Base-by-base conservation (phyloP, 2,113 vertebrate genomes). In the Embiotoca jacksoni region DNA sequence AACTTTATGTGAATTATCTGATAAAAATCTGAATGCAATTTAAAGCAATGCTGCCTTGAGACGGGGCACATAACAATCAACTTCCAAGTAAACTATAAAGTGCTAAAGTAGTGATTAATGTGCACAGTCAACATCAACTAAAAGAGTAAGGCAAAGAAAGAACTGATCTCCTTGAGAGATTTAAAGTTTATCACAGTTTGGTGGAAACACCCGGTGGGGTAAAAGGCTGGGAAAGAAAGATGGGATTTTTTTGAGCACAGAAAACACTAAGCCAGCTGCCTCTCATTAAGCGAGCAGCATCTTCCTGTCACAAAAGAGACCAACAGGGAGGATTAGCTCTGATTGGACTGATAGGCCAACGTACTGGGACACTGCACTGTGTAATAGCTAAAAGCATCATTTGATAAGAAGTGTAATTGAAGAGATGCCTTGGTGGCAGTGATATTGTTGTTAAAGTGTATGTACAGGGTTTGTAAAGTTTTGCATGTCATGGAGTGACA, bases 281-380 rank as follows among this genome's bases (percentile, higher is more conserved):
- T 95, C 92, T 94, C 93, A 94, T 95, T 95, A 95, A 87, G 69
- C 79, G 83, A 87, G 88, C 91, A 93, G 90, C 92, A 92, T 95
- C 92, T 91, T 92, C 80, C 81, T 85, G 91, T 94, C 94, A 94
- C 92, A 89, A 82, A 83, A 89, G 94, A 93, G 87, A 92, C 82
- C 92, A 92, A 91, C 87, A 83, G 89, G 90, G 89, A 91, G 91
- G 93, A 94, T 94, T 92, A 93, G 88, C 92, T 90, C 79, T 92
- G 94, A 95, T 94, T 92, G 87, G 91, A 87, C 90, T 90, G 92
- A 93, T 92, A 95, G 87, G 84, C 86, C 54, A 82, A 88, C 72
- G 54, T 89, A 80, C 81, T 84, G 93, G 92, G 93, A 94, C 72
- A 69, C 83, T 72, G 77, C 87, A 86, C 79, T 82, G 73, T 81